Conservation (phyloP, 2,888 invertebrate species). For the Trissolcus brochymenae region DNA sequence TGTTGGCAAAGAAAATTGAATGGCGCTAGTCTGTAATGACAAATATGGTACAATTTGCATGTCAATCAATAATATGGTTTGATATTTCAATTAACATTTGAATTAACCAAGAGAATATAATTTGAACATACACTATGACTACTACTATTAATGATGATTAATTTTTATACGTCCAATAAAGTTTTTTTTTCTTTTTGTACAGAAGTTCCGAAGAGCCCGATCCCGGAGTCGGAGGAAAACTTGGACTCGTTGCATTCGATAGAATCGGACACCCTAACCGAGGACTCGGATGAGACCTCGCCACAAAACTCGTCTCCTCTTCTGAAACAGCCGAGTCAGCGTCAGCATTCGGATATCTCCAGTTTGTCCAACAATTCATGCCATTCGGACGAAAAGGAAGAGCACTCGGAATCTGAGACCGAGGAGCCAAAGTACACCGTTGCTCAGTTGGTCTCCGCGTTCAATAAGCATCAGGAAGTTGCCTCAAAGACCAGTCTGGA, state of each 20-base stretch:
- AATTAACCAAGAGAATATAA: too few relatives aligned
- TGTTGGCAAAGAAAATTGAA: too few relatives aligned
- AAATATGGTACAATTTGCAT: too few relatives aligned
- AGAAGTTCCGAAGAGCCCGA: constrained; percentile 59
- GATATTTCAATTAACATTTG: too few relatives aligned
- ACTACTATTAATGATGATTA: neutral
- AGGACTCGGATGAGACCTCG: constrained; percentile 71
- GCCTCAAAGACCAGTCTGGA: constrained; percentile 76
- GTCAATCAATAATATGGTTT: neutral
- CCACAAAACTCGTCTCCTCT: constrained; percentile 46
- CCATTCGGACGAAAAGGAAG: constrained; percentile 72
- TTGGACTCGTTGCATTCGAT: constrained; percentile 73
- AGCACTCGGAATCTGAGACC: constrained; percentile 72
- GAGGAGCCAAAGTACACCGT: constrained; percentile 77
- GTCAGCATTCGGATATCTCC: constrained; percentile 70
- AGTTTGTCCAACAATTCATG: constrained; percentile 71
- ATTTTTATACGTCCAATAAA: neutral
- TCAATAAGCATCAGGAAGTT: constrained; percentile 77
- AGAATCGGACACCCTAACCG: constrained; percentile 74
- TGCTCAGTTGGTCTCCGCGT: constrained; percentile 77
- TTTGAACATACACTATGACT: neutral
- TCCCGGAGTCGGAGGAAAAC: constrained; percentile 69
- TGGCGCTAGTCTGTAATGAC: too few relatives aligned
- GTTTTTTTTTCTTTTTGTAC: constrained; percentile 1
- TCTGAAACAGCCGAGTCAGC: constrained; percentile 65